A percentile compares a stretch with the other conserved stretches of the same genome.
These are phyloP conservation scores for Chondrilla cf. caribensis DNA, from an alignment of 37 sponge, comb jelly and placozoan species.

Conservation along the genomic window DNA sequence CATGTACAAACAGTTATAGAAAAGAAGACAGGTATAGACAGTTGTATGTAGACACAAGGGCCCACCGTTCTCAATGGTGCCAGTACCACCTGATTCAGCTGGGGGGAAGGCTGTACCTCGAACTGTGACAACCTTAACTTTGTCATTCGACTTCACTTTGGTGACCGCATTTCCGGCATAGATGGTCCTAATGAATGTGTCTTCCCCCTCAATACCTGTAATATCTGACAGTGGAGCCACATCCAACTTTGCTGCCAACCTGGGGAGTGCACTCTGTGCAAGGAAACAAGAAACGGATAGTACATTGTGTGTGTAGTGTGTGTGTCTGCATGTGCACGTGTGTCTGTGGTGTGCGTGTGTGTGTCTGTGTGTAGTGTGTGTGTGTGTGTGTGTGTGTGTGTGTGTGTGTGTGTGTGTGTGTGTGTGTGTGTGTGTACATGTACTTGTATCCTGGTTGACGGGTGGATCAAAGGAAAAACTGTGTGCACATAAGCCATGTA, in stretches of 20 bases:
- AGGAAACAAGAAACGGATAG: not conserved
- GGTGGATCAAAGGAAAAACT: no score
- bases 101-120: conserved; percentile 94
- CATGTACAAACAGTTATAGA: no score
- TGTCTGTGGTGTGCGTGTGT: no score
- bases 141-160: conserved; percentile 79
- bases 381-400: no score
- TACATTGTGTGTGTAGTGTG: not conserved
- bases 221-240: conserved; percentile 95
- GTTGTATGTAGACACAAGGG: no score
- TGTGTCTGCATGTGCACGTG: not conserved
- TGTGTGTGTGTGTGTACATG: no score
- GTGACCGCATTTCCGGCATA: conserved; percentile 94
- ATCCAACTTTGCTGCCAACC: conserved; percentile 91
- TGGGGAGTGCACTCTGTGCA: conserved; percentile 79
- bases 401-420: no score
- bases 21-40: no score
- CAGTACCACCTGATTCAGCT: conserved; percentile 62
- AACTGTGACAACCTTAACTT: conserved; percentile 86
- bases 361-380: no score
- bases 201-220: conserved; percentile 73
- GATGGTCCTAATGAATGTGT: conserved; percentile 89
- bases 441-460: no score
- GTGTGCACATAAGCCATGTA: no score
- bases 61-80: conserved; percentile 55